phyloP scores from a whole-genome alignment of 1,140 invertebrate genomes.

The Drosophila ercepeae region DNA sequence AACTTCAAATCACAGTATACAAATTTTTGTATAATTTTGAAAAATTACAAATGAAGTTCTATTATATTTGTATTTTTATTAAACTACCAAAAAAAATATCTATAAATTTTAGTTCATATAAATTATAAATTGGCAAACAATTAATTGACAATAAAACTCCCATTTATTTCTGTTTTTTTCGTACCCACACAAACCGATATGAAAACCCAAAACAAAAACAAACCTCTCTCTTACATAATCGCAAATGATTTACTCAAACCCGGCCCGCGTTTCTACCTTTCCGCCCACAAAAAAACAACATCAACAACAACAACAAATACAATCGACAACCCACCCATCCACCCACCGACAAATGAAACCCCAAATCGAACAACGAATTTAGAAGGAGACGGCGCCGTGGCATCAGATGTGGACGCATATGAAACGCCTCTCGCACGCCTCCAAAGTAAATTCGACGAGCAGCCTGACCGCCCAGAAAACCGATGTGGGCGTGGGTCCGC shows the following conservation, averaged over 20 bases:
- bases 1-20: background rate
- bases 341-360: conserved; percentile 14
- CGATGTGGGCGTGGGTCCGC: conserved; percentile 71
- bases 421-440: conserved; percentile 82
- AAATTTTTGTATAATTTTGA: background rate
- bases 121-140: conserved; percentile 60
- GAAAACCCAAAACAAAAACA: conserved; percentile 22
- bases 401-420: conserved; percentile 83
- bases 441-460: conserved; percentile 81
- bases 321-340: conserved; percentile 8
- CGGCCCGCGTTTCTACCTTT: conserved; percentile 29
- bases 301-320: conserved; percentile 22
- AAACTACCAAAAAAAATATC: too few species aligned
- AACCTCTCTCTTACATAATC: conserved; percentile 27
- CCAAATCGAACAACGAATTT: conserved; percentile 37
- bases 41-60: background rate
- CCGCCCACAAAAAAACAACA: conserved; percentile 7
- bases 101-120: conserved; percentile 52
- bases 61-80: too few species aligned
- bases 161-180: conserved; percentile 76
- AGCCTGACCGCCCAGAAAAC: conserved; percentile 80
- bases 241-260: conserved; percentile 34
- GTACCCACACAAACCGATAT: conserved; percentile 37
- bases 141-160: conserved; percentile 59
- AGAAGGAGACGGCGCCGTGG: conserved; percentile 79